Evolutionary conservation across 2,797 vertebrate species (phyloP), one percentile per base, ranked within the genome.

Genomic region (Synanceia verrucosa): DNA sequence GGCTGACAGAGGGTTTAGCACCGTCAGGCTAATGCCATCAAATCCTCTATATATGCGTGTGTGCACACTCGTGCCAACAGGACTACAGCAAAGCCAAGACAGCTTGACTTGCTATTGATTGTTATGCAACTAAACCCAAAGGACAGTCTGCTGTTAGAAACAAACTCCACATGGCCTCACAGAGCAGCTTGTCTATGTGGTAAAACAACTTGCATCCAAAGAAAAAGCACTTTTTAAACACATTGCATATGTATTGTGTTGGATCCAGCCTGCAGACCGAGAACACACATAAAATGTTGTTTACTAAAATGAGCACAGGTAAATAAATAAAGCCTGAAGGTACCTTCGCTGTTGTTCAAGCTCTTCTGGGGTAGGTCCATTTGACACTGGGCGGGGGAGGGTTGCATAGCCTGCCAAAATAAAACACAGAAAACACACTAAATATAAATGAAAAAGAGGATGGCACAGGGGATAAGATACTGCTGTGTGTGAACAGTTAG

Each of bases 341-440:
- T 94, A 97, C 96, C 96, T 96, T 84, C 92, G 93, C 87, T 96
- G 96, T 55, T 95, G 95, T 74, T 97, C 96, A 51, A 94, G 44
- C 73, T 97, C 96, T 74, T 97, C 96, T 13, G 90, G 93, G 52
- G 94, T 88, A 5, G 96, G 96, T 57, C 96, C 96, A 1, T 97
- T 97, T 75, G 96, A 95, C 63, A 91, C 83, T 0, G 93, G 87
- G 69, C 95, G 96, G 12, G 92, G 79, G 76, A 91, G 79, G 34
- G 92, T 81, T 57, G 93, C 85, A 67, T 91, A 94, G 75, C 94
- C 92, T 93, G 84, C 29, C 75, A 60, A 79, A 76, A 80, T 29
- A 78, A 6, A 73, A 76, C 43, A 77, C 4, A 51, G n/a, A 47
- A 70, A 58, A 71, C 13, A 52, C 26, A 31, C 13, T 47, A 21